Evolutionary conservation across 2,797 vertebrate species (phyloP), one percentile per base, ranked within the genome.

Genomic region (Sebastes glaucus): DNA sequence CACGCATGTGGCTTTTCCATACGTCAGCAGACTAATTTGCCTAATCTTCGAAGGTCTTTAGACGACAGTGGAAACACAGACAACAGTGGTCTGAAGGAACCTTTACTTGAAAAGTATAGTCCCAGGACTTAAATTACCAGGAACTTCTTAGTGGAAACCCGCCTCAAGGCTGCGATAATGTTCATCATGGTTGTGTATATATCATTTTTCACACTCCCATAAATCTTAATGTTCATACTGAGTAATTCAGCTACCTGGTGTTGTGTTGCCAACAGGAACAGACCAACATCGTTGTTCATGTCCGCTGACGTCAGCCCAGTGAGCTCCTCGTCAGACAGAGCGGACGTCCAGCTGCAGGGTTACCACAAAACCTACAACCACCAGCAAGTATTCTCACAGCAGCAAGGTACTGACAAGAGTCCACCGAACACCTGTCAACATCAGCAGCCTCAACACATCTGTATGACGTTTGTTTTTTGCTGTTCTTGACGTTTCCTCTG

Each of bases 301-400:
- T 32, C 90, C 7, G 56, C 85, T 25, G 89, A 91, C 5, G 64
- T 74, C 82, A 89, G 64, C 66, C 80, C 91, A 1, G 77, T 27
- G 20, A 89, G 56, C 71, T 77, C 91, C 6, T 89, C 90, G 1
- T 84, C 89, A 6, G 89, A 93, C 71, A 60, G 86, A 60, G 71
- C 63, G 0, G 83, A 93, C 16, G 63, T 88, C 57, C 87, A 80
- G 57, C 87, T 86, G 70, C 88, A 91, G 20, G 61, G 62, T 25
- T 88, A 78, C 88, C 90, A 93, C 55, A 95, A 93, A 77, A 59
- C 66, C 56, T 93, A 88, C 88, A 78, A 42, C 85, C 89, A 92
- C 22, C 93, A 93, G 4, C 92, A 92, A 9, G 83, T 87, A 0
- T 91, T 93, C 65, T 71, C 92, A 7, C 90, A 92, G 76, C 93